A percentile compares a stretch with the other conserved stretches of the same genome.
phyloP scores from a whole-genome alignment of 2,113 vertebrate genomes.

The Formicarius rufipectus region DNA sequence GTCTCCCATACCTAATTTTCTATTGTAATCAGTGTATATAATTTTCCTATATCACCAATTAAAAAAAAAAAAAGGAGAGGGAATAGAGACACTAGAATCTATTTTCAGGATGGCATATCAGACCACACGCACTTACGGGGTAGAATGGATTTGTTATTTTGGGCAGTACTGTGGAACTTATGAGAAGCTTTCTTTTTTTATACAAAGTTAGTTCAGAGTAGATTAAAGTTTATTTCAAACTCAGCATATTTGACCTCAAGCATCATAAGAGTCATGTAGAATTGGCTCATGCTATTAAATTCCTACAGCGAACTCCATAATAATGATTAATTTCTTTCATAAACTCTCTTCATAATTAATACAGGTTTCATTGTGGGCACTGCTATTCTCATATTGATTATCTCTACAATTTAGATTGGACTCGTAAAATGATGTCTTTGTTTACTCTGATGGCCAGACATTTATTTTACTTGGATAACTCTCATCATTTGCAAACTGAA shows the following conservation, averaged over 20 bases:
- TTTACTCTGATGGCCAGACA: slow-evolving; percentile 67
- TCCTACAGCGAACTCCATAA: slow-evolving; percentile 66
- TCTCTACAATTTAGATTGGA: slow-evolving; percentile 67
- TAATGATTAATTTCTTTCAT: slow-evolving; percentile 75
- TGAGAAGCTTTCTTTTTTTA: slow-evolving; percentile 67
- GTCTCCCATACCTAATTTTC: slow-evolving; percentile 1
- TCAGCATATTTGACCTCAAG: slow-evolving; percentile 67
- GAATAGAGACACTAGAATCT: neutral
- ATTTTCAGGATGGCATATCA: slow-evolving; percentile 57
- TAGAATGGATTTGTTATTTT: slow-evolving; percentile 64
- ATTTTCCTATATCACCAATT: slow-evolving; percentile 2
- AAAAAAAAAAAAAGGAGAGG: neutral
- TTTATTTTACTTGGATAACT: slow-evolving; percentile 66
- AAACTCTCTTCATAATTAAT: slow-evolving; percentile 75
- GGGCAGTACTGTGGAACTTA: slow-evolving; percentile 57
- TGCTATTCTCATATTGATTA: slow-evolving; percentile 73
- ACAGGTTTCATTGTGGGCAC: slow-evolving; percentile 71
- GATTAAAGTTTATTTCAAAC: slow-evolving; percentile 72
- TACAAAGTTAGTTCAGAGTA: slow-evolving; percentile 58
- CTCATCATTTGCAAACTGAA: slow-evolving; percentile 42
- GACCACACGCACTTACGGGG: slow-evolving; percentile 44
- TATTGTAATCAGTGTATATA: neutral
- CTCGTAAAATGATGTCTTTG: slow-evolving; percentile 66
- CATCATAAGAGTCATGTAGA: slow-evolving; percentile 62
- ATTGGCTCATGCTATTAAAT: slow-evolving; percentile 66